Conservation (phyloP, 64 coral and sea anemone genomes). For the Stylophora pistillata region DNA sequence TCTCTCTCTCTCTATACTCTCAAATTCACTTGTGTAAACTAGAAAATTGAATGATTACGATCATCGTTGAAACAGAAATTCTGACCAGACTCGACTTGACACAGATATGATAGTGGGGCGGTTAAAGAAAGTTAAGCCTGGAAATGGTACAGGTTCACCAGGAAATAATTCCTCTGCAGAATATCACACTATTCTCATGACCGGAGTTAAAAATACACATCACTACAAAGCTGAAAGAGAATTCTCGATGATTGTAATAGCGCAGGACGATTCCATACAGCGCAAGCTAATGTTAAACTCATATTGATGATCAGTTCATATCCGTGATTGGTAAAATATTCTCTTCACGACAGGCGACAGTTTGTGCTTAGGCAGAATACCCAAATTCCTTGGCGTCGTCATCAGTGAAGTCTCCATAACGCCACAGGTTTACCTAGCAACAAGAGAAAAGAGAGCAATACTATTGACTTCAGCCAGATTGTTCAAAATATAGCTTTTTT, state of each 20-base stretch:
- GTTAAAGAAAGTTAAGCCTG: neutral
- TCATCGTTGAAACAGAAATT: slow-evolving; percentile 37
- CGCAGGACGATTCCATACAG: neutral
- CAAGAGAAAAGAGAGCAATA: neutral
- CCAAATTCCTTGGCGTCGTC: slow-evolving; percentile 93
- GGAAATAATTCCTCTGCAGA: neutral
- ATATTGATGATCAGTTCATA: neutral
- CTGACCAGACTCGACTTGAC: neutral
- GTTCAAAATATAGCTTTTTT: too few relatives aligned
- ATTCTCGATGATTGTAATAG: neutral
- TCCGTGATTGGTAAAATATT: neutral
- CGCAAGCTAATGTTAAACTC: neutral
- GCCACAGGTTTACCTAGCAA: slow-evolving; percentile 85
- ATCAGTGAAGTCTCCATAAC: slow-evolving; percentile 91
- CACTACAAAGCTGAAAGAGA: neutral
- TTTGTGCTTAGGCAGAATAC: slow-evolving; percentile 27
- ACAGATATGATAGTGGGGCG: neutral
- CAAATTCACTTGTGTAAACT: neutral
- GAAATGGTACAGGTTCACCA: neutral
- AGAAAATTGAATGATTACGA: slow-evolving; percentile 1
- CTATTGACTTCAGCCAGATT: too few relatives aligned
- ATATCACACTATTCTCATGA: neutral
- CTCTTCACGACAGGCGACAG: neutral
- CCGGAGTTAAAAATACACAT: neutral
- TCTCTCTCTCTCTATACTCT: slow-evolving; percentile 17